Evolutionary conservation across 2,888 invertebrate species (phyloP).

Genomic region (Pegoplata infirma): DNA sequence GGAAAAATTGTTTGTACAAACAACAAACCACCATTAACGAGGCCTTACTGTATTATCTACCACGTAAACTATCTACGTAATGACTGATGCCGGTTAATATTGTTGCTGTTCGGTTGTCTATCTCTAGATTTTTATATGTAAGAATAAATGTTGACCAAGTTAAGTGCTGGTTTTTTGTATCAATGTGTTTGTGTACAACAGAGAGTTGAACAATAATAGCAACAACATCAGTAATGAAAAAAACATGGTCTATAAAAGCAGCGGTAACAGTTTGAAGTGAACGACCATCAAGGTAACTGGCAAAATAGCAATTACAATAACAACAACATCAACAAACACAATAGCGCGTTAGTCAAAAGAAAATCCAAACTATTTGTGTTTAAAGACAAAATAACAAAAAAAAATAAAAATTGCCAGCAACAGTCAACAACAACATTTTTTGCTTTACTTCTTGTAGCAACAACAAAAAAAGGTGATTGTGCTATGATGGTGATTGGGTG

Average conservation of each 20-base stretch:
- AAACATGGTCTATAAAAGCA: constrained; percentile 52
- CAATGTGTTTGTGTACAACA: constrained; percentile 13
- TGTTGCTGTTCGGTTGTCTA: neutral
- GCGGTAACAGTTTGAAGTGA: constrained; percentile 61
- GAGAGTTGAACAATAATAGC: constrained; percentile 32
- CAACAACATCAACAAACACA: constrained; percentile 15
- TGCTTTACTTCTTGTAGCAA: constrained; percentile 24
- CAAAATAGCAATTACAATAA: constrained; percentile 34
- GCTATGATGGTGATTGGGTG: constrained; percentile 27
- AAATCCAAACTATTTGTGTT: constrained; percentile 42
- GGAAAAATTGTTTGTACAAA: too few relatives aligned
- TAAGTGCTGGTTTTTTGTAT: constrained; percentile 1
- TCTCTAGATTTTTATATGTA: neutral
- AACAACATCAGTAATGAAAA: neutral
- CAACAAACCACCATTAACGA: too few relatives aligned
- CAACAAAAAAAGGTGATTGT: constrained; percentile 32
- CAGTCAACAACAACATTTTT: constrained; percentile 16
- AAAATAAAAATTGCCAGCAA: constrained; percentile 29
- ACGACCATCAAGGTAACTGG: constrained; percentile 63
- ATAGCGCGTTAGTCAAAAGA: constrained; percentile 42
- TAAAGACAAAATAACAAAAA: constrained; percentile 13
- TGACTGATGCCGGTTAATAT: constrained; percentile 32
- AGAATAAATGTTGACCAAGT: constrained; percentile 25
- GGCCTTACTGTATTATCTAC: too few relatives aligned
- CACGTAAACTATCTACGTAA: too few relatives aligned